Conservation (phyloP, 2,113 vertebrate genomes). For the Myiozetetes cayanensis region DNA sequence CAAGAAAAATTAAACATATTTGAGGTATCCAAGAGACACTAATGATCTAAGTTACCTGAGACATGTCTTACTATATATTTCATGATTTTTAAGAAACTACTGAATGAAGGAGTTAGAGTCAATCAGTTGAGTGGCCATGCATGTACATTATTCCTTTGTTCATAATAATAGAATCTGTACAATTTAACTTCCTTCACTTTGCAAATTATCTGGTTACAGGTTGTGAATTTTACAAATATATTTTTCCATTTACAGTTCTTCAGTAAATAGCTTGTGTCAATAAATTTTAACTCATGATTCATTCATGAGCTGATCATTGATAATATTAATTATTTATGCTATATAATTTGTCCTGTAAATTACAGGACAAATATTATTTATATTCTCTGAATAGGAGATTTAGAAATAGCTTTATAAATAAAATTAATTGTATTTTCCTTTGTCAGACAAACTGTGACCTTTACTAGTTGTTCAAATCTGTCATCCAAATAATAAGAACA, state of each 20-base stretch:
- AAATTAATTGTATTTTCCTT: not conserved
- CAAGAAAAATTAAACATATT: not conserved
- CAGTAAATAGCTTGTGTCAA: not conserved
- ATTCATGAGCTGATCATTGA: not conserved
- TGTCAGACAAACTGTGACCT: not conserved
- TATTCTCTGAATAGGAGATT: not conserved
- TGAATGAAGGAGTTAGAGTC: not conserved
- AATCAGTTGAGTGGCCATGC: not conserved
- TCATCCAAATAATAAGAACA: not conserved
- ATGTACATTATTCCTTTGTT: not conserved
- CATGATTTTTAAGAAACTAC: not conserved
- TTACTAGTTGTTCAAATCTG: not conserved
- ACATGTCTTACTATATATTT: not conserved
- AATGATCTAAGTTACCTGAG: not conserved
- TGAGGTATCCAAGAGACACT: not conserved
- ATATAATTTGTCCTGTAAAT: slow-evolving; percentile 4
- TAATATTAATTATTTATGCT: not conserved
- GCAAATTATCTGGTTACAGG: not conserved
- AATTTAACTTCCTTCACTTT: not conserved
- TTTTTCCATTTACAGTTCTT: not conserved
- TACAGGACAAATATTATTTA: not conserved
- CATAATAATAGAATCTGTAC: not conserved
- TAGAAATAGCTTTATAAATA: not conserved
- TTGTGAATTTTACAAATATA: not conserved
- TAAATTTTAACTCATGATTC: not conserved